A percentile compares a stretch with the other conserved stretches of the same genome.
Conservation (phyloP, 1,140 invertebrate species). For the Chironomus tepperi region DNA sequence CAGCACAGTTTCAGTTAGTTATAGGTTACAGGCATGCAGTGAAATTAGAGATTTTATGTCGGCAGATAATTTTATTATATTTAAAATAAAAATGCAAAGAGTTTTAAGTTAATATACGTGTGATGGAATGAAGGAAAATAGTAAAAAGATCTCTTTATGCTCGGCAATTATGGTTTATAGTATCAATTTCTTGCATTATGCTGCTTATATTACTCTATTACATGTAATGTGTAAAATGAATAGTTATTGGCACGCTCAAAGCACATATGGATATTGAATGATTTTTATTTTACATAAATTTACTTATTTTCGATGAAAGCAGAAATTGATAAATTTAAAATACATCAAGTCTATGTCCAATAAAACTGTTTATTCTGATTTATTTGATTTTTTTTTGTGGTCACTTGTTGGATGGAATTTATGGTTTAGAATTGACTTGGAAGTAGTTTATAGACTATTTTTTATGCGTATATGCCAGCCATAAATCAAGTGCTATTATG, state of each 20-base stretch:
- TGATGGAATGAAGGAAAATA: neutral
- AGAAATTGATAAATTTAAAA: too few species aligned
- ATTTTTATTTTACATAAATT: neutral
- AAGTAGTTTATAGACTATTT: too few species aligned
- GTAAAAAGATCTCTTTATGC: neutral
- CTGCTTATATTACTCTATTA: neutral
- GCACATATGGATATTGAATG: neutral
- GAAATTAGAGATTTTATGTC: slow-evolving; percentile 1
- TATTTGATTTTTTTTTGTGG: too few species aligned
- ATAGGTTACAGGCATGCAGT: neutral
- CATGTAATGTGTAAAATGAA: neutral
- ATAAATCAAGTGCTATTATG: too few species aligned
- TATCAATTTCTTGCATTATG: slow-evolving; percentile 5
- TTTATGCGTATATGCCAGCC: too few species aligned
- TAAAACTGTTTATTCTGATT: too few species aligned
- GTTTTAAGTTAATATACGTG: neutral
- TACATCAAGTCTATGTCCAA: too few species aligned
- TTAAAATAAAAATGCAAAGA: neutral
- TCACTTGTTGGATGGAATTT: too few species aligned
- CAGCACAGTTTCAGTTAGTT: neutral
- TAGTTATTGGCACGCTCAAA: slow-evolving; percentile 1
- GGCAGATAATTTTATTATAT: slow-evolving; percentile 4
- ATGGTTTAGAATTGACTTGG: too few species aligned
- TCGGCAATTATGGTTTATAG: neutral
- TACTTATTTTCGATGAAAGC: too few species aligned